phyloP scores from a whole-genome alignment of 2,797 vertebrate genomes.

The Malacoctenus gilli region DNA sequence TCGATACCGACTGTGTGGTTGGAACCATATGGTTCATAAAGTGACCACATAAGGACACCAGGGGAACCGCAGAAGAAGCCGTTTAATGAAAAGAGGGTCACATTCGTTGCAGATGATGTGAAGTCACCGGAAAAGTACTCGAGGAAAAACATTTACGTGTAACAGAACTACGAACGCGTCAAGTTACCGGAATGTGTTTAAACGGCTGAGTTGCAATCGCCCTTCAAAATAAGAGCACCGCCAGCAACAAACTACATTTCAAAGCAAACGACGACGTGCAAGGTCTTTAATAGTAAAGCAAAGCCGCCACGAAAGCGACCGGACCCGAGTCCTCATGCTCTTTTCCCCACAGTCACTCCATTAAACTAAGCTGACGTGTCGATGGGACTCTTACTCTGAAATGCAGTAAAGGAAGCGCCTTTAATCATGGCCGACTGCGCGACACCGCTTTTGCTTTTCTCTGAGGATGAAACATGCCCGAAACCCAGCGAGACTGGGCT shows the following conservation, averaged over 20 bases:
- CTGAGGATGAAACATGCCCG: constrained; percentile 19
- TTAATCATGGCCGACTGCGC: background rate
- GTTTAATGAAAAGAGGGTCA: too few species aligned
- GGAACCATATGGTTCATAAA: too few species aligned
- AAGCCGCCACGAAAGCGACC: fast-evolving
- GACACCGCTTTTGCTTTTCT: constrained; percentile 40
- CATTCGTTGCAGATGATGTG: too few species aligned
- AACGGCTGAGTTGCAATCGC: background rate
- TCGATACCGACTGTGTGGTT: too few species aligned
- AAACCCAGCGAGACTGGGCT: background rate
- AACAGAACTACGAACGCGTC: background rate
- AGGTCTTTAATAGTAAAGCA: too few species aligned
- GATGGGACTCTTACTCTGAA: constrained; percentile 45
- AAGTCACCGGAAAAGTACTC: too few species aligned
- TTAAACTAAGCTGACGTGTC: fast-evolving
- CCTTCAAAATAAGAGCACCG: constrained; percentile 32
- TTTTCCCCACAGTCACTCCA: background rate
- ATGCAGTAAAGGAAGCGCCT: constrained; percentile 49
- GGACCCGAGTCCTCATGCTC: background rate
- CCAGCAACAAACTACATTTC: fast-evolving
- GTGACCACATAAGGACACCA: too few species aligned
- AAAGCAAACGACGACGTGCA: too few species aligned
- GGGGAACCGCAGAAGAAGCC: too few species aligned
- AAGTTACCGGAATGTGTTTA: background rate
- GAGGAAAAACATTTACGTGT: background rate